Conservation (phyloP, 2,888 invertebrate species). For the Automeris io region DNA sequence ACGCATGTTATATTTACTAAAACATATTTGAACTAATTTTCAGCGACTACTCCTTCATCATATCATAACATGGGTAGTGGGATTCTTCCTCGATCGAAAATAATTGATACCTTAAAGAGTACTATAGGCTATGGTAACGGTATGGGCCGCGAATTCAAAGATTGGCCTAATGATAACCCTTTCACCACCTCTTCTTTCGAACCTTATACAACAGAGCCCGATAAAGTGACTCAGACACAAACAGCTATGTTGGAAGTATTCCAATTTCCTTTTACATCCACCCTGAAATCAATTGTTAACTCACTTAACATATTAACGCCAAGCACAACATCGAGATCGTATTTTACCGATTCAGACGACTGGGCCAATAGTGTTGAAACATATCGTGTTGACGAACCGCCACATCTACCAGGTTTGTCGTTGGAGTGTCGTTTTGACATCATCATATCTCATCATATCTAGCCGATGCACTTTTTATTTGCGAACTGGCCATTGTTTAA, state of each 20-base stretch:
- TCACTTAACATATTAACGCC: constrained; percentile 54
- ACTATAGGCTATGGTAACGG: constrained; percentile 67
- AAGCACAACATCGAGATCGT: constrained; percentile 47
- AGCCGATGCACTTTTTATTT: constrained; percentile 54
- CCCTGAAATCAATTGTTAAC: constrained; percentile 64
- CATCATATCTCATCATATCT: constrained; percentile 51
- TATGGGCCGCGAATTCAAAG: constrained; percentile 55
- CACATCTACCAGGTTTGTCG: constrained; percentile 74
- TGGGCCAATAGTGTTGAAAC: constrained; percentile 70
- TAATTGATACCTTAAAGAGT: constrained; percentile 69
- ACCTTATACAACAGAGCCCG: constrained; percentile 59
- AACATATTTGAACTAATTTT: constrained; percentile 56
- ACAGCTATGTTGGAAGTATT: constrained; percentile 73
- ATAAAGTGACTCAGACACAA: constrained; percentile 68
- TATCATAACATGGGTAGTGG: constrained; percentile 67
- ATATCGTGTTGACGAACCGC: constrained; percentile 73
- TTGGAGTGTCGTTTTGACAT: constrained; percentile 61
- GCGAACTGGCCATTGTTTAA: constrained; percentile 11
- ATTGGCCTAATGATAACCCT: constrained; percentile 72
- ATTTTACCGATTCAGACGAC: constrained; percentile 58
- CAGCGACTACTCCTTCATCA: constrained; percentile 67
- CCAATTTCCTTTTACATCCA: constrained; percentile 69
- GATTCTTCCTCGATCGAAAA: constrained; percentile 65
- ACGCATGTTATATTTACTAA: constrained; percentile 44
- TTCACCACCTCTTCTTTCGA: constrained; percentile 67